Conservation (phyloP, 1,140 invertebrate species). For the Megathymus violae region DNA sequence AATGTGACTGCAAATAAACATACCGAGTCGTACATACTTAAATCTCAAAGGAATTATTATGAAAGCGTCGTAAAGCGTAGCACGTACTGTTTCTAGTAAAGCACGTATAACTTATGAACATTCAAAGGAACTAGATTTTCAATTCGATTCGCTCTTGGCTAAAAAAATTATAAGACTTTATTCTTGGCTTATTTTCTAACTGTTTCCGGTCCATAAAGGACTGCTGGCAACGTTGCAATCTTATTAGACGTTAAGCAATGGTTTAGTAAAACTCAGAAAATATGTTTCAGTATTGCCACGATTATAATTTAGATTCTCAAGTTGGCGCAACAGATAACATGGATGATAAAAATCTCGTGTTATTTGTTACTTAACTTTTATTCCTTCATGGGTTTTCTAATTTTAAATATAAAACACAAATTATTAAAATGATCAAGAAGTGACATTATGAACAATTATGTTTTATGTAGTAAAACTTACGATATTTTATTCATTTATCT, state of each 20-base stretch:
- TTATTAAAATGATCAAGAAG: too few relatives aligned
- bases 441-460: too few relatives aligned
- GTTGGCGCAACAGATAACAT: neutral
- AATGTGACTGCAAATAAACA: too few relatives aligned
- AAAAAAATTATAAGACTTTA: neutral
- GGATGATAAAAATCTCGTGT: neutral
- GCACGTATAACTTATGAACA: slow-evolving; percentile 6
- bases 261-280: slow-evolving; percentile 8
- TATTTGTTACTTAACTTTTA: too few relatives aligned
- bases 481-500: too few relatives aligned
- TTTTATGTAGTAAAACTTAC: too few relatives aligned
- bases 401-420: too few relatives aligned
- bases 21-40: neutral
- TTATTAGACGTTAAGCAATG: slow-evolving; percentile 14
- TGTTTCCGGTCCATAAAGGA: slow-evolving; percentile 17
- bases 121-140: slow-evolving; percentile 4
- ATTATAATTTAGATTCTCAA: neutral
- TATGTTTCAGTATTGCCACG: slow-evolving; percentile 7
- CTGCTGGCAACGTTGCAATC: neutral
- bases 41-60: slow-evolving; percentile 6
- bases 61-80: neutral
- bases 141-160: slow-evolving; percentile 1
- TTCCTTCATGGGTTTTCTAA: too few relatives aligned
- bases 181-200: neutral
- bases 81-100: slow-evolving; percentile 3